Evolutionary conservation across 2,888 invertebrate species (phyloP).

Genomic region (Carpatolechia fugitivella): DNA sequence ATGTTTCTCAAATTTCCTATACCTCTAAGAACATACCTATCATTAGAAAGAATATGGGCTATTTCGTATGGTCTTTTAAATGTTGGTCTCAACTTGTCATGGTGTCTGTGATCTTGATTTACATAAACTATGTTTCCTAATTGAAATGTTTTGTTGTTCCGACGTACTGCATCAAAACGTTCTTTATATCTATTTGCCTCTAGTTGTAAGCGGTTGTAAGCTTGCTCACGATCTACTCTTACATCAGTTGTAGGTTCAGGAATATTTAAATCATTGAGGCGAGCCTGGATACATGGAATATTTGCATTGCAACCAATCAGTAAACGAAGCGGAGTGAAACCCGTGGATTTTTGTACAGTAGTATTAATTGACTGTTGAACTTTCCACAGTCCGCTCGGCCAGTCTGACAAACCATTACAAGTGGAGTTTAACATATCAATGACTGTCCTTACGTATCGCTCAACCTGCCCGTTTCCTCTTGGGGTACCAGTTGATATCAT

Average conservation of each 20-base stretch:
- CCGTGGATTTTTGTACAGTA: constrained; percentile 19
- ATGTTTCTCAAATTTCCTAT: constrained; percentile 8
- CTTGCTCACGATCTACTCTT: constrained; percentile 1
- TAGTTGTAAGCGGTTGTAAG: neutral
- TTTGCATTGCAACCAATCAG: constrained; percentile 15
- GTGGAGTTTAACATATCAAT: constrained; percentile 21
- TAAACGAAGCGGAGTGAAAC: constrained; percentile 16
- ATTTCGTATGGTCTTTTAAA: constrained; percentile 16
- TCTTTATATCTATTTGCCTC: neutral
- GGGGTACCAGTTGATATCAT: constrained; percentile 21
- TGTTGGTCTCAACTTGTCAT: constrained; percentile 13
- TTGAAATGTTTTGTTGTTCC: neutral
- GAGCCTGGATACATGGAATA: constrained; percentile 13
- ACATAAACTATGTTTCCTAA: constrained; percentile 10
- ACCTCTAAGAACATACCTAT: constrained; percentile 10
- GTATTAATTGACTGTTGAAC: constrained; percentile 22
- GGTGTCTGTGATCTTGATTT: constrained; percentile 11
- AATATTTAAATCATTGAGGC: constrained; percentile 9
- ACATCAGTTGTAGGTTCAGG: neutral
- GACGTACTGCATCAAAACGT: constrained; percentile 7
- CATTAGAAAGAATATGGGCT: neutral
- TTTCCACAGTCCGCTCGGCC: constrained; percentile 24
- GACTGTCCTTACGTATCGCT: constrained; percentile 22
- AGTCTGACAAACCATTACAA: constrained; percentile 21
- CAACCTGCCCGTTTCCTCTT: constrained; percentile 17